Percentiles rank a stretch among this genome's conserved stretches.
These are phyloP conservation scores for Lydus trimaculatus DNA, from an alignment of 2,888 invertebrate species.

Conservation along the genomic window DNA sequence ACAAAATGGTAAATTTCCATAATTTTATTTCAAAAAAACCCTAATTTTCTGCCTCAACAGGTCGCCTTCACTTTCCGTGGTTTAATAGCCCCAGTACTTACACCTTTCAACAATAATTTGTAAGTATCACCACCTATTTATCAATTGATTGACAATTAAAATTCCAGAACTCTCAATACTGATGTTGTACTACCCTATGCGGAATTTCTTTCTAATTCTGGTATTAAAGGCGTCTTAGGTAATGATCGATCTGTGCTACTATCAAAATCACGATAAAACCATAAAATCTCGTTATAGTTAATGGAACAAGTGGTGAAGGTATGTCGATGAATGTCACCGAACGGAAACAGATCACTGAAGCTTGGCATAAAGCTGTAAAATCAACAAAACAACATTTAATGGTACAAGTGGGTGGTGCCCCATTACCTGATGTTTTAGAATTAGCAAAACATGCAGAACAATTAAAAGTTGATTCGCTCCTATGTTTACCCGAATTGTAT, in stretches of 20 bases:
- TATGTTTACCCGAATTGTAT: conserved; percentile 79
- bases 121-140: conserved; percentile 42
- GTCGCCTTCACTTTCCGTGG: conserved; percentile 68
- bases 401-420: conserved; percentile 76
- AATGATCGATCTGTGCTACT: conserved; percentile 45
- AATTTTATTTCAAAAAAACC: background rate
- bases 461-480: conserved; percentile 70
- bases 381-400: conserved; percentile 68
- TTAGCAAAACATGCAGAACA: conserved; percentile 74
- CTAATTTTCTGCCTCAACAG: conserved; percentile 48
- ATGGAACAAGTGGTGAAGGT: conserved; percentile 83
- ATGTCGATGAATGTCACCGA: conserved; percentile 71
- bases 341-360: conserved; percentile 70
- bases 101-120: conserved; percentile 70
- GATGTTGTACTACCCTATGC: conserved; percentile 67
- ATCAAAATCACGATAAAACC: no score
- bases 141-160: background rate
- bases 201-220: conserved; percentile 66
- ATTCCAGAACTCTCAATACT: conserved; percentile 47
- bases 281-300: conserved; percentile 66
- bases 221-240: conserved; percentile 75
- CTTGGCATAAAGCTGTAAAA: conserved; percentile 68
- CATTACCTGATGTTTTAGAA: conserved; percentile 72
- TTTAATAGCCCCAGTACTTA: conserved; percentile 75
- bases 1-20: background rate